These are phyloP conservation scores for Drosophila melanogaster DNA, from an alignment of 1,140 invertebrate genomes.

Conservation along the genomic window Release_6_plus_ISO1_MT NT_033779.5:6694001-6694500, in stretches of 20 bases:
- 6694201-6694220: slow-evolving; percentile 78
- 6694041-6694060: too few relatives aligned
- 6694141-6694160: background rate
- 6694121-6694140: too few relatives aligned
- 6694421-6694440: slow-evolving; percentile 28
- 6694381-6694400: slow-evolving; percentile 77
- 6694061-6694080: too few relatives aligned
- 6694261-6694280: slow-evolving; percentile 34
- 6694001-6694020: background rate
- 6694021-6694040: too few relatives aligned
- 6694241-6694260: slow-evolving; percentile 60
- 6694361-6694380: slow-evolving; percentile 82
- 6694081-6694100: too few relatives aligned
- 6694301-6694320: slow-evolving; percentile 74
- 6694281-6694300: slow-evolving; percentile 18
- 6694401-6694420: slow-evolving; percentile 51
- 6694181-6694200: slow-evolving; percentile 9
- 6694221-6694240: slow-evolving; percentile 80
- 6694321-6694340: slow-evolving; percentile 76
- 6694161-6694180: slow-evolving; percentile 7
- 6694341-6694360: slow-evolving; percentile 80
- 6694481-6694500: slow-evolving; percentile 24
- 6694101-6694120: too few relatives aligned
- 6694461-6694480: slow-evolving; percentile 64
- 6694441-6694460: slow-evolving; percentile 36